Evolutionary conservation across 2,113 vertebrate genomes (phyloP).

Genomic region (Trinectes maculatus): DNA sequence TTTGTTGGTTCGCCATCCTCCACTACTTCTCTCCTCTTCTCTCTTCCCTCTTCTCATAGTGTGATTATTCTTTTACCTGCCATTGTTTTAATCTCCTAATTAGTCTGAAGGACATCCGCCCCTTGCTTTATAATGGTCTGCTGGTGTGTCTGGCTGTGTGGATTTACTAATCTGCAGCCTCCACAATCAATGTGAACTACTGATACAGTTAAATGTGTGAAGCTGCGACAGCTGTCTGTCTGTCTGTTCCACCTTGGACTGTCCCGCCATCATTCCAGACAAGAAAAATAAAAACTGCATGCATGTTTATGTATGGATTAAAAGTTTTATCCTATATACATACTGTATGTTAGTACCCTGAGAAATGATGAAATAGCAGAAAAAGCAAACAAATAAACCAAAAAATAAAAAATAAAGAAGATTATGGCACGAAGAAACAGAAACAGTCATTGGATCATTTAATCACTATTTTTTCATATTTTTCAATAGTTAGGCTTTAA

Average conservation of each 20-base stretch:
- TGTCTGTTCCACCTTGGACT: slow-evolving; percentile 47
- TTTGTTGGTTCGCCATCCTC: slow-evolving; percentile 73
- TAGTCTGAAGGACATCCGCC: slow-evolving; percentile 92
- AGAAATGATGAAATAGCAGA: not conserved
- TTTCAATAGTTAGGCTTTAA: not conserved
- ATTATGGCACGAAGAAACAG: not conserved
- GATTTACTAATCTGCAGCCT: slow-evolving; percentile 59
- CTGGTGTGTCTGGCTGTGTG: slow-evolving; percentile 57
- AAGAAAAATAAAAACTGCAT: not conserved
- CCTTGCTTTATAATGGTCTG: slow-evolving; percentile 67
- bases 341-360: not conserved
- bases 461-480: not conserved
- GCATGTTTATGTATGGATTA: not conserved
- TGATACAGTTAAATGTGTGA: slow-evolving; percentile 62
- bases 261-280: slow-evolving; percentile 27
- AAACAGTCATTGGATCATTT: too few relatives aligned
- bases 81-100: slow-evolving; percentile 94
- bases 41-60: slow-evolving; percentile 59
- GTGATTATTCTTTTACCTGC: slow-evolving; percentile 86
- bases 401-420: too few relatives aligned
- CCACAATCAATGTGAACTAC: slow-evolving; percentile 58
- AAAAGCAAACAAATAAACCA: not conserved
- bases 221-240: slow-evolving; percentile 54
- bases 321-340: not conserved
- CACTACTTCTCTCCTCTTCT: slow-evolving; percentile 39